phyloP scores from a whole-genome alignment of 2,888 invertebrate genomes.

The Hypomecis atomaria region DNA sequence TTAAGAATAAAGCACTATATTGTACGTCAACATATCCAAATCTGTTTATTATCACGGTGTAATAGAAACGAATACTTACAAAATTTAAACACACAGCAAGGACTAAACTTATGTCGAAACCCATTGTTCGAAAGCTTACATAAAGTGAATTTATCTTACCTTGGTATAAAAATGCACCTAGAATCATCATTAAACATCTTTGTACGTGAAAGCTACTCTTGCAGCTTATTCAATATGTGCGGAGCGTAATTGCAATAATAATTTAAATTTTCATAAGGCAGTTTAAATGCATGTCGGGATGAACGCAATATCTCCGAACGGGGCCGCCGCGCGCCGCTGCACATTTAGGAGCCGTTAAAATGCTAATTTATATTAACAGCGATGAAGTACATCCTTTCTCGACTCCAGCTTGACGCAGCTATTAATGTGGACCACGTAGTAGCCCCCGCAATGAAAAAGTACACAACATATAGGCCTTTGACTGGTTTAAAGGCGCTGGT shows the following conservation, averaged over 20 bases:
- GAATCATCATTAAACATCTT: too few species aligned
- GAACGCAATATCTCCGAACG: conserved; percentile 54
- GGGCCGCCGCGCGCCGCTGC: conserved; percentile 49
- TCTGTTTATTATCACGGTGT: too few species aligned
- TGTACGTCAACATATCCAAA: too few species aligned
- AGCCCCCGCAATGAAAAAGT: conserved; percentile 30
- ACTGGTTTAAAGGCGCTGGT: too few species aligned
- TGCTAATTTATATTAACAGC: conserved; percentile 61
- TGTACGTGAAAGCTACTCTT: background rate
- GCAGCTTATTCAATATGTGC: conserved; percentile 42
- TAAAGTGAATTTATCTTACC: too few species aligned
- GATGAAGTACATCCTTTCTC: conserved; percentile 47
- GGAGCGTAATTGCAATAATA: conserved; percentile 43
- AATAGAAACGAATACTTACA: too few species aligned
- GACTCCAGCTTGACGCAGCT: conserved; percentile 43
- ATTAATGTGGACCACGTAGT: conserved; percentile 53
- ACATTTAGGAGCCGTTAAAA: conserved; percentile 61
- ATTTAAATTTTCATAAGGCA: conserved; percentile 59
- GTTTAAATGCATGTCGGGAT: conserved; percentile 64
- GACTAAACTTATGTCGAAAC: too few species aligned
- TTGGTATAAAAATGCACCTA: too few species aligned
- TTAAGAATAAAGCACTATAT: too few species aligned
- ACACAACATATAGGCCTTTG: too few species aligned
- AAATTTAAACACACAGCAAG: too few species aligned
- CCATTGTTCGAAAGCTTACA: too few species aligned